Conservation (phyloP, 2,113 vertebrate genomes). For the Apeltes quadracus region DNA sequence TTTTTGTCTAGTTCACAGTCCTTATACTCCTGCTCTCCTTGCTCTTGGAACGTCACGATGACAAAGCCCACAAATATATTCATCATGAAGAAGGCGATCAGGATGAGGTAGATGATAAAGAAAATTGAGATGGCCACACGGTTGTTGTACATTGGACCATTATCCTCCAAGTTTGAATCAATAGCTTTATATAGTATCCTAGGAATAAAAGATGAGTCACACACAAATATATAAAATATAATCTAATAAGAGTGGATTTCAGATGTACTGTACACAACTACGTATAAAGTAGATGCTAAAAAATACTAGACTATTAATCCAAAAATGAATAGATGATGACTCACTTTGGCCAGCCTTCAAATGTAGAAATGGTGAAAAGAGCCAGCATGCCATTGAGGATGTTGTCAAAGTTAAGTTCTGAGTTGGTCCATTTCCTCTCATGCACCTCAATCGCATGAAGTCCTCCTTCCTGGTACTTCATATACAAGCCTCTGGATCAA, state of each 20-base stretch:
- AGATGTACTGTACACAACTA: neutral
- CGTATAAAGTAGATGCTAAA: neutral
- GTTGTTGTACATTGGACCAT: constrained; percentile 89
- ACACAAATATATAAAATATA: neutral
- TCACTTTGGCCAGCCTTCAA: constrained; percentile 95
- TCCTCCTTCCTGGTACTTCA: constrained; percentile 84
- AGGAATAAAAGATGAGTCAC: neutral
- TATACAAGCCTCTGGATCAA: constrained; percentile 85
- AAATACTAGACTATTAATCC: neutral
- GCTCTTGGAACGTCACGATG: constrained; percentile 61
- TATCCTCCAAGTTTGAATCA: constrained; percentile 86
- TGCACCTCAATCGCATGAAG: constrained; percentile 81
- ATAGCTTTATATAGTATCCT: constrained; percentile 91
- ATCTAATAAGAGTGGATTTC: neutral
- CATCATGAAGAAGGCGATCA: constrained; percentile 99
- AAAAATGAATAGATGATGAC: neutral
- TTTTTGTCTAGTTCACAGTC: constrained; percentile 91
- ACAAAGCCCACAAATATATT: constrained; percentile 95
- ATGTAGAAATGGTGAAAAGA: constrained; percentile 93
- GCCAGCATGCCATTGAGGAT: constrained; percentile 94
- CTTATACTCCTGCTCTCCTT: constrained; percentile 61
- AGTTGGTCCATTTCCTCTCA: constrained; percentile 83
- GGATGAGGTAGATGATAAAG: constrained; percentile 95
- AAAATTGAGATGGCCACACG: constrained; percentile 90
- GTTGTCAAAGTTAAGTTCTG: constrained; percentile 89